Evolutionary conservation across 1,140 invertebrate species (phyloP).

Genomic region (Dendroctonus ponderosae): DNA sequence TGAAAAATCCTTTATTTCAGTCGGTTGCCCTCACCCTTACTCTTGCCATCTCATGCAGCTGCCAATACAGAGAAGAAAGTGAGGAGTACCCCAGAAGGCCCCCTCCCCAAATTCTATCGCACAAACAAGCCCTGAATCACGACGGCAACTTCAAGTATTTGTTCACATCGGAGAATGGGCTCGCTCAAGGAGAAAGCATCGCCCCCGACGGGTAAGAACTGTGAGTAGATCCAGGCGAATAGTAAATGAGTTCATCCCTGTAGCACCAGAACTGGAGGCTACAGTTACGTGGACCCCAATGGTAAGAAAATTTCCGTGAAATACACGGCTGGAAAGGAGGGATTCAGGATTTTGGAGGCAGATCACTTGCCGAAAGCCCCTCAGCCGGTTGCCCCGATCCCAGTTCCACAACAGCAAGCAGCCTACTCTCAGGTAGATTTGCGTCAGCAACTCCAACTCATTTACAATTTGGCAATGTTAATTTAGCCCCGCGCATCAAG

Average conservation of each 20-base stretch:
- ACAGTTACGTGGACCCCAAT: slow-evolving; percentile 55
- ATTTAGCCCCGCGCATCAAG: slow-evolving; percentile 19
- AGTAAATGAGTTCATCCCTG: not conserved
- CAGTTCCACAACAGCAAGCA: slow-evolving; percentile 29
- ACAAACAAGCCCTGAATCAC: slow-evolving; percentile 50
- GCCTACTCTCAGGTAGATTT: slow-evolving; percentile 17
- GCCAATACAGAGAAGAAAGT: slow-evolving; percentile 34
- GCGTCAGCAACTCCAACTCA: not conserved
- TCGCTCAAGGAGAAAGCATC: slow-evolving; percentile 63
- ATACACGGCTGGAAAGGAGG: slow-evolving; percentile 65
- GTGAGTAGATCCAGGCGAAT: not conserved
- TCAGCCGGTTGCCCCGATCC: slow-evolving; percentile 39
- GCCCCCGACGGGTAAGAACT: slow-evolving; percentile 57
- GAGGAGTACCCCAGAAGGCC: slow-evolving; percentile 38
- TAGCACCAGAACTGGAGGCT: slow-evolving; percentile 56
- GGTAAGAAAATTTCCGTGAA: slow-evolving; percentile 60
- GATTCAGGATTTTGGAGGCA: slow-evolving; percentile 58
- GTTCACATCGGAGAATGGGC: slow-evolving; percentile 65
- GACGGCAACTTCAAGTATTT: slow-evolving; percentile 63
- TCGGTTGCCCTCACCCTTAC: not conserved
- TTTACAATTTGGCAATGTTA: not conserved
- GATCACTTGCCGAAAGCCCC: slow-evolving; percentile 52
- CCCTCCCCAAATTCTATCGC: slow-evolving; percentile 46
- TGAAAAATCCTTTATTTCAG: too few species aligned
- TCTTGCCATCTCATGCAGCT: slow-evolving; percentile 13